Base-by-base conservation (phyloP, 2,888 invertebrate genomes). In the Cyaniris semiargus region DNA sequence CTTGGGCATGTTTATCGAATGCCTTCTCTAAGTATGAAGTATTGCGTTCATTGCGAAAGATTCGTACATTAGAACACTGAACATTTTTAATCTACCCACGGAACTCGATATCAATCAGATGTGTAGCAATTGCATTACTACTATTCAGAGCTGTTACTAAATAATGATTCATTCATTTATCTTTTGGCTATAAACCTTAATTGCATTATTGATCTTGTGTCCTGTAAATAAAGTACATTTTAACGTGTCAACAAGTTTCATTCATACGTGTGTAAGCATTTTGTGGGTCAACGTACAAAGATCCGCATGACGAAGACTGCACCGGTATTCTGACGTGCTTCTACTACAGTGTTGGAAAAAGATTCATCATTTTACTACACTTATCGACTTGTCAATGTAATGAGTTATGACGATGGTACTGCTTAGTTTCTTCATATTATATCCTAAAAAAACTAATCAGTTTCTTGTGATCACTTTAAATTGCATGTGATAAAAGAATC, bases 251-350 rank as follows among this genome's bases (percentile, higher is more conserved):
- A 23, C 27, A 66, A 27, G 60, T 72, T 77, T 77, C 58, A 77
- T 77, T 77, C 83, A 75, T 70, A 70, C 58, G 70, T 70, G 66
- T 34, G 70, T 88, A 88, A 81, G 81, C 81, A 80, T 79, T 79
- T 86, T 87, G 83, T 89, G 85, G 89, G 89, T 88, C 88, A 85
- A 81, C 80, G 81, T 81, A 81, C 79, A 79, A 80, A 79, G 82
- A 79, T 80, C 81, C 80, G 81, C 77, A 76, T 79, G 58, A n/a
- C 18, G 71, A 53, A 27, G 70, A n/a, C 48, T 66, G 66, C 48
- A 70, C 71, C 66, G 66, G 66, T 66, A 66, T 60, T 60, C 66
- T 66, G 27, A 66, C 27, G 66, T 31, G 66, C 66, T 15, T 31
- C 66, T 3, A 31, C 1, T 15, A 18, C 18, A 18, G 66, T 10